phyloP scores from a whole-genome alignment of 2,888 invertebrate genomes.

The Eremobia ochroleuca region DNA sequence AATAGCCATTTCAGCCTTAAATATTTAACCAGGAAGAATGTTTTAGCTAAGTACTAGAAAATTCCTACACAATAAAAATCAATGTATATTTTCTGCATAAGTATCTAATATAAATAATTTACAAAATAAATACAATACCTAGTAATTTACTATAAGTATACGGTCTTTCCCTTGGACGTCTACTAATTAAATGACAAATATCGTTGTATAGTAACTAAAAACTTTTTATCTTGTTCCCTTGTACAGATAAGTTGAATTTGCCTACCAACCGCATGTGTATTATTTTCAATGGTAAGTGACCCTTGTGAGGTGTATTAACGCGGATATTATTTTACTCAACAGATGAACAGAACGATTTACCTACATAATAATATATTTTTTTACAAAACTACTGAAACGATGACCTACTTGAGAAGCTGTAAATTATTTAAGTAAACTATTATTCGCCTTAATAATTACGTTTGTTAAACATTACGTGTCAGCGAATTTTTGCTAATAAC shows the following conservation, averaged over 20 bases:
- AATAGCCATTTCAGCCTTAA: slow-evolving; percentile 34
- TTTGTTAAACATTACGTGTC: slow-evolving; percentile 16
- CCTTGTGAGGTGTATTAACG: background rate
- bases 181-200: slow-evolving; percentile 24
- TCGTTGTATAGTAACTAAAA: background rate
- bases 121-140: slow-evolving; percentile 27
- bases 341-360: background rate
- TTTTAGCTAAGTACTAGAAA: slow-evolving; percentile 18
- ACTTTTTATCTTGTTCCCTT: slow-evolving; percentile 3
- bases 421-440: background rate
- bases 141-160: slow-evolving; percentile 28
- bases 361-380: background rate
- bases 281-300: background rate
- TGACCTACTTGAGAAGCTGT: background rate
- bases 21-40: slow-evolving; percentile 8
- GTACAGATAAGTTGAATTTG: background rate
- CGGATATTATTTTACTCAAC: background rate
- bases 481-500: slow-evolving; percentile 46
- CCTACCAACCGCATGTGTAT: background rate
- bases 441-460: slow-evolving; percentile 3
- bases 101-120: slow-evolving; percentile 21
- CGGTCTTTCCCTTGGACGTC: slow-evolving; percentile 15
- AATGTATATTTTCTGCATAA: slow-evolving; percentile 30
- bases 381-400: background rate
- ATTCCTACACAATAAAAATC: slow-evolving; percentile 16